Base-by-base conservation (phyloP, 1,140 invertebrate species). In the Camponotus vicinus region DNA sequence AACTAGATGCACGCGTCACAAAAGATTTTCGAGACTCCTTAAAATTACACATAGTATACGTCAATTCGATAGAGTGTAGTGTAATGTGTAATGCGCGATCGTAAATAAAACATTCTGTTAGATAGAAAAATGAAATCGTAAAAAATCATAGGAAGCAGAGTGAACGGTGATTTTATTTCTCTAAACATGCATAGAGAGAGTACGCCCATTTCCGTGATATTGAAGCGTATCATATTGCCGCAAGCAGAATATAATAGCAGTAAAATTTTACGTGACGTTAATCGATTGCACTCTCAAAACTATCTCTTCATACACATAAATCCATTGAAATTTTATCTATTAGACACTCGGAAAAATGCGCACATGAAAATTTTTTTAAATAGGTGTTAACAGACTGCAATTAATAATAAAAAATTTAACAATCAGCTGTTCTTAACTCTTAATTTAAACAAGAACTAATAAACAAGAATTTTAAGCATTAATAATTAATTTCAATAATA, bases 41-140 rank as follows among this genome's bases (percentile, higher is more conserved):
- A 6, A 57, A 57, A 37, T 70, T 59, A 71, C 67, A 67, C 18
- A 37, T 21, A 32, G 6, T n/a, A 34, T 45, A 45, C 55, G 67
- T 34, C 55, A 45, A 7, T 13, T 7, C n/a, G 32, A 76, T 63
- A 15, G 27, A 15, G 11, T 13, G 13, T 13, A 27, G 15, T n/a
- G 18, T 37, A 71, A 42, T 27, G 40, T 61, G 55, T 82, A 82
- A 73, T 45, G 55, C 79, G 55, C 57, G 69, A 73, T 61, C 55
- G 69, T 61, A 82, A 82, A 73, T 82, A 73, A 18, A 55, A 49
- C 55, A 73, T 83, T 71, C 66, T 13, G 67, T 37, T 45, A 37
- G 27, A 73, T 59, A 40, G 21, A 82, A 71, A 83, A 83, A 75
- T 73, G 55, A 49, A 73, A 83, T 61, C 79, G 27, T 83, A 75